Conservation (phyloP, 2,888 invertebrate species). For the Zonitis immaculata region DNA sequence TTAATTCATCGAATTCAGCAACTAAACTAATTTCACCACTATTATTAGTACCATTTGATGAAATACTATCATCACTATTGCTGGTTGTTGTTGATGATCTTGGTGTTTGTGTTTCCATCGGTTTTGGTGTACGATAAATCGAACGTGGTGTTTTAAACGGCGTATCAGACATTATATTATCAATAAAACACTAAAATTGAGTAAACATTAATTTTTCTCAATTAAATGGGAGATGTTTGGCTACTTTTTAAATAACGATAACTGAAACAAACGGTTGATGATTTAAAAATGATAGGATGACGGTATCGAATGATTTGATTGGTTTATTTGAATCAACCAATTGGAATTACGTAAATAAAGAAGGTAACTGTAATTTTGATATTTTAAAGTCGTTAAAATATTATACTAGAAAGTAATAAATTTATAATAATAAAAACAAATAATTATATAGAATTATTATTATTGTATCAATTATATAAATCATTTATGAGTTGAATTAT, state of each 20-base stretch:
- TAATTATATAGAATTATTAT: no score
- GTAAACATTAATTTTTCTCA: background rate
- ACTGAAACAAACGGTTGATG: background rate
- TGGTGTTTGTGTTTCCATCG: background rate
- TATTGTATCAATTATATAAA: no score
- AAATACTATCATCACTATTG: conserved; percentile 31
- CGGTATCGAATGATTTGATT: background rate
- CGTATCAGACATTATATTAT: conserved; percentile 10
- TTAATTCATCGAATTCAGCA: conserved; percentile 33
- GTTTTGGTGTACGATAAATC: background rate
- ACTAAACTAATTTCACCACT: conserved; percentile 27
- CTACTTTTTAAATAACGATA: background rate
- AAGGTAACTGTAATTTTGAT: no score
- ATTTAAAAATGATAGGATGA: background rate
- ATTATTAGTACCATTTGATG: conserved; percentile 14
- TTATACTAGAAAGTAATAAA: no score
- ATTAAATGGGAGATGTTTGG: background rate
- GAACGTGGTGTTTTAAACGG: conserved; percentile 31
- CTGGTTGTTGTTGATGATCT: conserved; percentile 18
- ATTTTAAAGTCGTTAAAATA: no score
- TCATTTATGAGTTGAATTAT: no score
- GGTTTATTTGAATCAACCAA: background rate
- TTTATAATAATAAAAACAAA: no score
- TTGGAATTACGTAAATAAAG: background rate
- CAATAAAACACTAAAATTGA: background rate